phyloP scores from a whole-genome alignment of 2,797 vertebrate species.

The Aulostomus chinensis region DNA sequence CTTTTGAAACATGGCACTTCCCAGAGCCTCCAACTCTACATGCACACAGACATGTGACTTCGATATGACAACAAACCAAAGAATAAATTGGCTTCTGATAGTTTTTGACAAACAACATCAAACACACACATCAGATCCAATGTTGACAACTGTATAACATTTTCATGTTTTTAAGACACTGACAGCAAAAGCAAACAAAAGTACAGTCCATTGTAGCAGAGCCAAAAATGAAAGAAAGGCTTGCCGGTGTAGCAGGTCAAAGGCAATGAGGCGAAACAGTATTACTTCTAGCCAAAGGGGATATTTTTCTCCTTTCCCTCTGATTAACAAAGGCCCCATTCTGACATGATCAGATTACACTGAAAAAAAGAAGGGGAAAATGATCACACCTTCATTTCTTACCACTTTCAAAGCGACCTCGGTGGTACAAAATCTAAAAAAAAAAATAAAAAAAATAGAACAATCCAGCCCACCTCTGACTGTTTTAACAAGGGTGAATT shows the following conservation, averaged over 20 bases:
- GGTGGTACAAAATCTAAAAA: conserved; percentile 1
- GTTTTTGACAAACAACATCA: conserved; percentile 1
- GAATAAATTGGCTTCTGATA: not conserved
- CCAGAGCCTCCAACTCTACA: conserved; percentile 10
- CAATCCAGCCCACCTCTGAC: conserved; percentile 18
- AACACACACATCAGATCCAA: not conserved
- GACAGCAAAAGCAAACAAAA: no score
- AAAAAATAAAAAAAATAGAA: conserved; percentile 1
- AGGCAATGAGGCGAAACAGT: conserved; percentile 47
- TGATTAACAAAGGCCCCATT: conserved; percentile 74
- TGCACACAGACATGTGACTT: conserved; percentile 9
- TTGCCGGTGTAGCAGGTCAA: conserved; percentile 33
- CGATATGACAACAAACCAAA: conserved; percentile 4
- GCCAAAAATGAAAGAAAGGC: not conserved
- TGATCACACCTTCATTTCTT: conserved; percentile 56
- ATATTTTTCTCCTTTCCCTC: conserved; percentile 45
- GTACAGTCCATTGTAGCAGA: no score
- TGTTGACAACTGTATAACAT: no score
- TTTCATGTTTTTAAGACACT: no score
- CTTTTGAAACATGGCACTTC: conserved; percentile 16
- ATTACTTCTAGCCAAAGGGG: conserved; percentile 54
- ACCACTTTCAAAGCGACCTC: conserved; percentile 30
- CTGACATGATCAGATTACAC: conserved; percentile 73
- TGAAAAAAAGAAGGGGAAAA: conserved; percentile 44
- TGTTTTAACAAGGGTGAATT: conserved; percentile 47